Percentiles rank a stretch among this genome's conserved stretches.
Evolutionary conservation across 1,140 invertebrate species (phyloP).

Genomic region (Cyclina sinensis): DNA sequence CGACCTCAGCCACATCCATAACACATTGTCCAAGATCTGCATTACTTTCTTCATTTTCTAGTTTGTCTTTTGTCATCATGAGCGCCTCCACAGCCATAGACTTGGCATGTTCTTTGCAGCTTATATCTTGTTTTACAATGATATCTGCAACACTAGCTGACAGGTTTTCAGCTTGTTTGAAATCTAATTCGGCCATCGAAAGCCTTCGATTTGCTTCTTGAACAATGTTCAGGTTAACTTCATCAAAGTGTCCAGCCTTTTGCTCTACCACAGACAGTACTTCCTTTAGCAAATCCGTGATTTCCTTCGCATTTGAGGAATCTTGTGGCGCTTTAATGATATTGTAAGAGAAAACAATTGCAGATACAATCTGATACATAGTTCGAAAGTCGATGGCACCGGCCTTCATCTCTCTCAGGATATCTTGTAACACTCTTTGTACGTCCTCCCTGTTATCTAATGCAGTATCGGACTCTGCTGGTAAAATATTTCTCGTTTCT

Average conservation of each 20-base stretch:
- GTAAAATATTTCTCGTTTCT: constrained; percentile 9
- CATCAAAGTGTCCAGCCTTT: neutral
- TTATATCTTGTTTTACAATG: neutral
- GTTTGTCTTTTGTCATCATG: neutral
- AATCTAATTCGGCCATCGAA: neutral
- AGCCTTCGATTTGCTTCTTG: constrained; percentile 29
- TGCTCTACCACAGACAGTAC: constrained; percentile 42
- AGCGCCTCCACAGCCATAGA: neutral
- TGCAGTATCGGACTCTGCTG: neutral
- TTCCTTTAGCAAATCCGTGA: neutral
- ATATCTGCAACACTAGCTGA: neutral
- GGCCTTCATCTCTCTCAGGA: constrained; percentile 21
- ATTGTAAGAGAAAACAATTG: constrained; percentile 56
- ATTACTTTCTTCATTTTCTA: constrained; percentile 12
- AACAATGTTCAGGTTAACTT: constrained; percentile 25
- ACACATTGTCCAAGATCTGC: neutral
- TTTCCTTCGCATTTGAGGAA: neutral
- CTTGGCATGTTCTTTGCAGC: neutral
- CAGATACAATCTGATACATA: constrained; percentile 57
- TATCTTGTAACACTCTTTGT: constrained; percentile 33
- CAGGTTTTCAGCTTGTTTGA: constrained; percentile 8
- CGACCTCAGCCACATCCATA: constrained; percentile 33
- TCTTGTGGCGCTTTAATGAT: neutral
- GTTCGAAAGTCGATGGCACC: constrained; percentile 35
- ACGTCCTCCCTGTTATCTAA: constrained; percentile 20